Evolutionary conservation across 1,140 invertebrate genomes (phyloP).

Genomic region (Macrocentrus cingulum): DNA sequence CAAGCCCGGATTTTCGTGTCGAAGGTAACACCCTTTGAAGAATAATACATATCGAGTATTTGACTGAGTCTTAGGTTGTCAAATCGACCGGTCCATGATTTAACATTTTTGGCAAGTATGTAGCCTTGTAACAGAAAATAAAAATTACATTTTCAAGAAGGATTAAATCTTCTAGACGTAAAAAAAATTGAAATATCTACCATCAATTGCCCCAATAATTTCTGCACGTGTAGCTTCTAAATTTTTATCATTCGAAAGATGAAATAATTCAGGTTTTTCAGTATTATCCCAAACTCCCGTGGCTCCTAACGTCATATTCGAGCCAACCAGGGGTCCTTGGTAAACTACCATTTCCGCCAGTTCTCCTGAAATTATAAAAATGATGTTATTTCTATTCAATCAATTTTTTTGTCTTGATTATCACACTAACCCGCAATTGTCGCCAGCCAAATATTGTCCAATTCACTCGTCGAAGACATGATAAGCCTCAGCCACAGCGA

Average conservation of each 20-base stretch:
- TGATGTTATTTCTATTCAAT: conserved; percentile 20
- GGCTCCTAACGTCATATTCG: conserved; percentile 58
- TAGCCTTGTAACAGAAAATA: conserved; percentile 60
- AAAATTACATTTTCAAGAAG: no score
- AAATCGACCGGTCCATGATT: conserved; percentile 57
- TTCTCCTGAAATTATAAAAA: conserved; percentile 58
- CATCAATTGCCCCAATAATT: conserved; percentile 69
- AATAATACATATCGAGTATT: conserved; percentile 72
- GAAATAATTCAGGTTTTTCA: conserved; percentile 61
- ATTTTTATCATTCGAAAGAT: conserved; percentile 57
- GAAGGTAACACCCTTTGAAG: conserved; percentile 63
- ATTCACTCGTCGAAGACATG: conserved; percentile 33
- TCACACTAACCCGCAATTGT: conserved; percentile 61
- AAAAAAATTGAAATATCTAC: conserved; percentile 40
- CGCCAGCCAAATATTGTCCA: conserved; percentile 64
- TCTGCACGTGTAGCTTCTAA: conserved; percentile 69
- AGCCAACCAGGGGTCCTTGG: conserved; percentile 59
- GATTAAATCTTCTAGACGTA: no score
- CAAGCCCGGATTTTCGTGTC: conserved; percentile 62
- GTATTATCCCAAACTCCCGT: conserved; percentile 69
- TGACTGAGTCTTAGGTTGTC: conserved; percentile 64
- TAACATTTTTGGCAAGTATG: conserved; percentile 62
- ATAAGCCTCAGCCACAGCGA: conserved; percentile 37
- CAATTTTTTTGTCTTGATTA: conserved; percentile 2
- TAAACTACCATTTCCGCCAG: conserved; percentile 66